Conservation (phyloP, 1,140 invertebrate genomes). For the Pogonognathellus flavescens region DNA sequence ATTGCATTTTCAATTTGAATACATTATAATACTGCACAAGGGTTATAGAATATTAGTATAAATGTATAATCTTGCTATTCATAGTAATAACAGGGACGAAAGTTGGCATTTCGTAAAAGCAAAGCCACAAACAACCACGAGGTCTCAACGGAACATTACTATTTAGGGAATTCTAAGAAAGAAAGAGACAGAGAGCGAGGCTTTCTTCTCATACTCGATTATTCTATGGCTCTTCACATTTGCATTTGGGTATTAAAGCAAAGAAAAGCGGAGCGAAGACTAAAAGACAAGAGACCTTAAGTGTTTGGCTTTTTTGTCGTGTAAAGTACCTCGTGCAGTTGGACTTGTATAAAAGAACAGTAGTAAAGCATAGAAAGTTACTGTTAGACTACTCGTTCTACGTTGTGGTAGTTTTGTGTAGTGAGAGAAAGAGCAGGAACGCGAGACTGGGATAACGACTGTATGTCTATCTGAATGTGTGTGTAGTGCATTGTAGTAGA, state of each 20-base stretch:
- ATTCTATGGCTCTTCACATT: no score
- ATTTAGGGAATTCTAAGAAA: background rate
- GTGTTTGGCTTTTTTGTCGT: constrained; percentile 24
- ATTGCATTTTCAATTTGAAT: no score
- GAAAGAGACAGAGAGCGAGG: background rate
- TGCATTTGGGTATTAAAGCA: no score
- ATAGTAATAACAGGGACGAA: no score
- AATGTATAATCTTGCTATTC: no score
- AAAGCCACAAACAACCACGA: background rate
- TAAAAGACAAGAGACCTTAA: background rate
- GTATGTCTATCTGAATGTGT: background rate
- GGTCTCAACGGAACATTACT: background rate
- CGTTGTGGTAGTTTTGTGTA: no score
- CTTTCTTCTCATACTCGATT: no score
- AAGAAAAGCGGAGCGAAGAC: background rate
- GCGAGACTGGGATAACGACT: background rate
- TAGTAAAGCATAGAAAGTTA: constrained; percentile 18
- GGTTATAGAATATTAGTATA: no score
- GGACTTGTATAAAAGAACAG: background rate
- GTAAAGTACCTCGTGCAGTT: background rate
- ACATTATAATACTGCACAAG: no score
- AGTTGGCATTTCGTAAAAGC: background rate
- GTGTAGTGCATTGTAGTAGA: constrained; percentile 9
- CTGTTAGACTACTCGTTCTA: background rate
- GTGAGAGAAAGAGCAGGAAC: no score